A percentile compares a stretch with the other conserved stretches of the same genome.
phyloP scores from a whole-genome alignment of 2,888 invertebrate genomes.

The Eutolmus rufibarbis region DNA sequence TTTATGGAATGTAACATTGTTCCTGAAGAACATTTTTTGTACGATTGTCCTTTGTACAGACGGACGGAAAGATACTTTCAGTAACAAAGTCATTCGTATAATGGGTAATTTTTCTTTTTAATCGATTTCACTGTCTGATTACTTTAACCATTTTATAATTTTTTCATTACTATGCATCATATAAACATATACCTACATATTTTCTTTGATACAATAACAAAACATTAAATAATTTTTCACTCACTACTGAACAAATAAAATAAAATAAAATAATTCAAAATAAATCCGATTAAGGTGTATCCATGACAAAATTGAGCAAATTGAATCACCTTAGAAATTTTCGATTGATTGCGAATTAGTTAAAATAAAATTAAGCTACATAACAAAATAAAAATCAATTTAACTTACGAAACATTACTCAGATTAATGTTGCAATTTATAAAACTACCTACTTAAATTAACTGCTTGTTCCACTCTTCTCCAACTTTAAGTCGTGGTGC shows the following conservation, averaged over 20 bases:
- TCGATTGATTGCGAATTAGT: neutral
- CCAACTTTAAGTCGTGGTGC: conserved; percentile 5
- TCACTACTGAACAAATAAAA: neutral
- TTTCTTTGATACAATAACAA: conserved; percentile 1
- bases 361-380: neutral
- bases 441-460: conserved; percentile 32
- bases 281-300: neutral
- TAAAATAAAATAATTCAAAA: neutral
- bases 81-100: neutral
- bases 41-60: conserved; percentile 21
- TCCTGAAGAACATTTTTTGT: conserved; percentile 9
- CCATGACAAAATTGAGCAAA: neutral
- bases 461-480: neutral
- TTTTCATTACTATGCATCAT: neutral
- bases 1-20: neutral
- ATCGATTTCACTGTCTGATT: conserved; percentile 1
- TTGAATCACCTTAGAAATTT: neutral
- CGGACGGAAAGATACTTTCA: conserved; percentile 35
- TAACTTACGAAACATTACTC: neutral
- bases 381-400: conserved; percentile 10
- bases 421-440: conserved; percentile 21
- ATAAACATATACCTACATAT: neutral
- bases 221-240: neutral
- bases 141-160: neutral
- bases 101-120: neutral